A percentile compares a stretch with the other conserved stretches of the same genome.
phyloP scores from a whole-genome alignment of 1,140 invertebrate species.

The Campoletis sonorensis region DNA sequence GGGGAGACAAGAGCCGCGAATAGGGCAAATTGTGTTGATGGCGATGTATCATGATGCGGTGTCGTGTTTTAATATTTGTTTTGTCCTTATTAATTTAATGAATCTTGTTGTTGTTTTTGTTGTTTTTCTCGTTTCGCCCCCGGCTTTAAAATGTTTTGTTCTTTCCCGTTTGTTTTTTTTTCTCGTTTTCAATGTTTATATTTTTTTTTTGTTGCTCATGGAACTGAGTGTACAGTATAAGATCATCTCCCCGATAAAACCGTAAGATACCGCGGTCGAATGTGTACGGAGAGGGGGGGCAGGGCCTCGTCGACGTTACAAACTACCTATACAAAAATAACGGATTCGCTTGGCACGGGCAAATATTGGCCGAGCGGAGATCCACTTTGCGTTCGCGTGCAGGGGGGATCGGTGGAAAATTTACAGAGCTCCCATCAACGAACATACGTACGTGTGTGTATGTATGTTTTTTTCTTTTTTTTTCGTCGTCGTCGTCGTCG shows the following conservation, averaged over 20 bases:
- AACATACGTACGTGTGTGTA: slow-evolving; percentile 21
- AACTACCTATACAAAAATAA: slow-evolving; percentile 58
- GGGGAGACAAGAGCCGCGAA: neutral
- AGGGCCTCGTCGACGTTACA: slow-evolving; percentile 51
- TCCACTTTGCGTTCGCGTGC: slow-evolving; percentile 49
- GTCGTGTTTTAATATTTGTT: neutral
- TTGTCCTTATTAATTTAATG: too few relatives aligned
- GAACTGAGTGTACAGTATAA: too few relatives aligned
- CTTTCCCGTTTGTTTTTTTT: too few relatives aligned
- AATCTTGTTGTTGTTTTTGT: neutral
- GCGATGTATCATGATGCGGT: neutral
- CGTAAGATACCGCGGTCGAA: slow-evolving; percentile 37
- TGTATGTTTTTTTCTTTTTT: slow-evolving; percentile 25
- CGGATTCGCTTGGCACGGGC: slow-evolving; percentile 47
- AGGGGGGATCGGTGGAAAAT: slow-evolving; percentile 44
- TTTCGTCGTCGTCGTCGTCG: too few relatives aligned
- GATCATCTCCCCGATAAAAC: slow-evolving; percentile 7
- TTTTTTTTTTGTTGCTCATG: neutral
- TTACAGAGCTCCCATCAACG: slow-evolving; percentile 35
- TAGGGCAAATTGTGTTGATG: neutral
- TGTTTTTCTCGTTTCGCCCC: neutral
- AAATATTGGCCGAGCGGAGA: slow-evolving; percentile 45
- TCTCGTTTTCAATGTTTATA: neutral
- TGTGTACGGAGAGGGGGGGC: neutral
- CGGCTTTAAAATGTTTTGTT: neutral